Base-by-base conservation (phyloP, 2,888 invertebrate genomes). In the Loripinus fragilis region DNA sequence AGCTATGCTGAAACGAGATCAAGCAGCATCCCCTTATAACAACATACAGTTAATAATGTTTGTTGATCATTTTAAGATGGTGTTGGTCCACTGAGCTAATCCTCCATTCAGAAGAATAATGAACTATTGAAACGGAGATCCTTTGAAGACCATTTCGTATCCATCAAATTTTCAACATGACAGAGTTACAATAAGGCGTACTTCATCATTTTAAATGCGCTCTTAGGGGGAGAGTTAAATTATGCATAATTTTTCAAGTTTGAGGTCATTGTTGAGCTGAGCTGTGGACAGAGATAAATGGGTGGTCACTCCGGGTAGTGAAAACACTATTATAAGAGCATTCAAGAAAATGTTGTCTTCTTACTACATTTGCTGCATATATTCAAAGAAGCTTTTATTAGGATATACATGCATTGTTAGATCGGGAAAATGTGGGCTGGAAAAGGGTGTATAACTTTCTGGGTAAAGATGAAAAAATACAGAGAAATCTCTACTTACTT, bases 231-330 rank as follows among this genome's bases (percentile, higher is more conserved):
- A 60, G 60, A 8, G 33, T 20, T 60, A 60, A 60, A 60, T 60
- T 60, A 60, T 30, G 60, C 33, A 23, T 60, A 33, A 60, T 60
- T 60, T 60, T 60, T 60, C 60, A 60, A 60, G 20, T 20, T 30
- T 60, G 30, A 60, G 5, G 10, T 33, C 33, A 2, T 60, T 60
- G 10, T 33, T 33, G 15, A 60, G 33, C 7, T 10, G 60, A 33
- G 17, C 7, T 60, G 60, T 60, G 60, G 33, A 60, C 60, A 60
- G 52, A 60, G 60, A 60, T 60, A 33, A 60, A 60, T 60, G 33
- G 55, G 30, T 33, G 33, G 60, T 60, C 60, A 60, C 60, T 60
- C 28, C 20, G 33, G 25, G 33, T 10, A 60, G 52, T 1, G 60
- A 5, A 8, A 55, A 55, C 12, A 25, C 28, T 5, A n/a, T 48